Base-by-base conservation (phyloP, 2,888 invertebrate species). In the Andricus quercusramuli region DNA sequence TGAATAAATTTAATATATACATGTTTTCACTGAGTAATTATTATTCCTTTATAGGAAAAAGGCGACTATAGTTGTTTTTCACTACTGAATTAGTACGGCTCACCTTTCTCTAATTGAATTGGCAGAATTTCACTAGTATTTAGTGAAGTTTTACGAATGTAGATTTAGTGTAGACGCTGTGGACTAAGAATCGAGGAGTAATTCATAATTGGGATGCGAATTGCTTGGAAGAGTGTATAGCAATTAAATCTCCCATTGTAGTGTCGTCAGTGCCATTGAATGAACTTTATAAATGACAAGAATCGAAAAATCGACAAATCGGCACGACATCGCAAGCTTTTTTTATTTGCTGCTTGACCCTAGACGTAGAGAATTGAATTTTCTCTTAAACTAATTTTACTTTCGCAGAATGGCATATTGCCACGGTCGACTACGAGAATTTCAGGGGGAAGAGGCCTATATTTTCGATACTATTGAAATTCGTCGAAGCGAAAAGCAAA, bases 391-490 rank as follows among this genome's bases (percentile, higher is more conserved):
- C 91, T 91, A 91, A 91, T 91, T 91, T 91, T 87, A 88, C 89
- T 91, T 90, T 44, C 44, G 91, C 90, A 88, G 88, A 87, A 87
- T 80, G 83, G 83, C 86, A 85, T 85, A 44, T 41, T 37, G 13
- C 41, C 86, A 82, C 85, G 79, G 37, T 82, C 81, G 85, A 82
- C 79, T 81, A 83, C 77, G 78, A 80, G 83, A 70, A 29, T 22
- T 47, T 70, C 44, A 80, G 85, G 79, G 83, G 82, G 82, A 82
- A 84, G 85, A 87, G 87, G 84, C 87, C 88, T 88, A 89, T 90
- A 90, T 90, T 90, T 89, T 90, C 91, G 90, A 91, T 91, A 91
- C 88, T 88, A 91, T 92, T 92, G 91, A 91, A 90, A 91, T 90
- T 86, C 90, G 85, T 81, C 89, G 89, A 87, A 91, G 91, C 91